phyloP scores from a whole-genome alignment of 2,797 vertebrate genomes.

The Pelochelys cantorii region DNA sequence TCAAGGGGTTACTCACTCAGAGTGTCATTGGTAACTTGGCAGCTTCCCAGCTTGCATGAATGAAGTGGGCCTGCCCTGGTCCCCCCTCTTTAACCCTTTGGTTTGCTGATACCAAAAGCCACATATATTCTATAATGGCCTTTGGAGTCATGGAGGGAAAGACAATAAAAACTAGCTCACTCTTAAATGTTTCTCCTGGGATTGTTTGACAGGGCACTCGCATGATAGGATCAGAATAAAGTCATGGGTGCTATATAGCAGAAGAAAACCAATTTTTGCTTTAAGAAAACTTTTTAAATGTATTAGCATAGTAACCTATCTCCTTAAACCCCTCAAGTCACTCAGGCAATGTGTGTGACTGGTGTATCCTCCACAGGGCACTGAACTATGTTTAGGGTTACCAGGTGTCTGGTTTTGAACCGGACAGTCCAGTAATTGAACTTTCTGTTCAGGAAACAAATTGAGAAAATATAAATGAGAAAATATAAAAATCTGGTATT shows the following conservation, averaged over 20 bases:
- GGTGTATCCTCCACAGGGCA: background rate
- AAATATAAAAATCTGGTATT: too few relatives aligned
- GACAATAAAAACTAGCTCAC: background rate
- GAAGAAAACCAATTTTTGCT: background rate
- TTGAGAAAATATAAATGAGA: too few relatives aligned
- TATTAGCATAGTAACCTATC: background rate
- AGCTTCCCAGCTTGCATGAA: background rate
- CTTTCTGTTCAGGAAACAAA: too few relatives aligned
- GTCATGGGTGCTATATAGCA: background rate
- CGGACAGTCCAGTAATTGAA: too few relatives aligned
- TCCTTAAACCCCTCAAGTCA: constrained; percentile 14
- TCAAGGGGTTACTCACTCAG: fast-evolving
- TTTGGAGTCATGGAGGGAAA: background rate
- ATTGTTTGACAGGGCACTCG: background rate
- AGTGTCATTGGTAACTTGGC: fast-evolving
- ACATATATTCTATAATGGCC: background rate
- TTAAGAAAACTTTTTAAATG: background rate
- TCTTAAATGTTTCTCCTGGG: background rate
- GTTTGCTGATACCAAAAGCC: background rate
- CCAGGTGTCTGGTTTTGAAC: too few relatives aligned
- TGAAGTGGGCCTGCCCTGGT: background rate
- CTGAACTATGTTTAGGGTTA: background rate
- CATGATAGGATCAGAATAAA: background rate
- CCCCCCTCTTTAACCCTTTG: fast-evolving
- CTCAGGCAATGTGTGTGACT: constrained; percentile 15